Evolutionary conservation across 2,888 invertebrate species (phyloP).

Genomic region (Drosophila meridiana): DNA sequence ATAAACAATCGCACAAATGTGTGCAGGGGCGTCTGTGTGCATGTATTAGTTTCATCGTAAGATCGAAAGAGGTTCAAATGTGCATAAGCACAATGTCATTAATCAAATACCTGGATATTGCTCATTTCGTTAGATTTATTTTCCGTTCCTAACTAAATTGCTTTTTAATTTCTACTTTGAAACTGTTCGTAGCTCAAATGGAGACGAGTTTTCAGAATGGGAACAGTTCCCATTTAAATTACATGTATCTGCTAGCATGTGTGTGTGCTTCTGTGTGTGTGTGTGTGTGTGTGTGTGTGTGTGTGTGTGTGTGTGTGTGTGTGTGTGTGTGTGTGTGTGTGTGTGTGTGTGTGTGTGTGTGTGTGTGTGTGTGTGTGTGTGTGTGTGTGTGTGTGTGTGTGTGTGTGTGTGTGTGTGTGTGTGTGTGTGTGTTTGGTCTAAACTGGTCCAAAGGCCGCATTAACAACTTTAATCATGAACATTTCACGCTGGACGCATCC

Average conservation of each 20-base stretch:
- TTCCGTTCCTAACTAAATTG: slow-evolving; percentile 31
- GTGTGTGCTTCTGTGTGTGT: neutral
- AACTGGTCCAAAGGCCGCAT: slow-evolving; percentile 39
- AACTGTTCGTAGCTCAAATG: neutral
- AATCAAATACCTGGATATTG: slow-evolving; percentile 43
- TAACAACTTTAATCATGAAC: slow-evolving; percentile 31
- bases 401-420: neutral
- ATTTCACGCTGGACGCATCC: slow-evolving; percentile 14
- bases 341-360: neutral
- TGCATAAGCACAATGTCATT: slow-evolving; percentile 31
- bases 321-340: neutral
- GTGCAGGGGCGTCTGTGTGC: neutral
- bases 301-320: neutral
- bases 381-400: no score
- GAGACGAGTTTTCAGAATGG: slow-evolving; percentile 20
- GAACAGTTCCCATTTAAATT: slow-evolving; percentile 38
- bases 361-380: neutral
- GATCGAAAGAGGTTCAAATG: neutral
- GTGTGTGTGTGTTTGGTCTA: neutral
- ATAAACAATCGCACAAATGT: neutral
- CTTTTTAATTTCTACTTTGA: slow-evolving; percentile 52
- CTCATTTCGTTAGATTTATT: slow-evolving; percentile 13
- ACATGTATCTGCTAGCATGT: neutral
- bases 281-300: neutral
- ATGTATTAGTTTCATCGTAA: neutral